phyloP scores from a whole-genome alignment of 2,888 invertebrate genomes.

The Diabrotica balteata region DNA sequence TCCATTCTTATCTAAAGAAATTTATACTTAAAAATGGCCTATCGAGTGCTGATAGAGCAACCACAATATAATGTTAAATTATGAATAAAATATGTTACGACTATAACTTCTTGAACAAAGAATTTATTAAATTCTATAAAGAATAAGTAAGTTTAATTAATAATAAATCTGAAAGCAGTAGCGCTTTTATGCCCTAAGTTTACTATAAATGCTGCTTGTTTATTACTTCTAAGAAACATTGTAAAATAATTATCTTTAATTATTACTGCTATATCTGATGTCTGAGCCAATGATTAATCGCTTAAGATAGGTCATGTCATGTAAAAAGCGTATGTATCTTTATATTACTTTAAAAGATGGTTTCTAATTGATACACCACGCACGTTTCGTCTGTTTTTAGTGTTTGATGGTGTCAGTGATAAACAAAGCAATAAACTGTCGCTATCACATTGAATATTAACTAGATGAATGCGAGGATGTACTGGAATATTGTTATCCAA shows the following conservation, averaged over 20 bases:
- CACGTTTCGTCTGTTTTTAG: conserved; percentile 18
- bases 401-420: conserved; percentile 13
- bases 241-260: not conserved
- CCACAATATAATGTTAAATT: too few species aligned
- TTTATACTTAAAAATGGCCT: too few species aligned
- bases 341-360: conserved; percentile 3
- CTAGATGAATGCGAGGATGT: not conserved
- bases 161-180: too few species aligned
- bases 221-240: not conserved
- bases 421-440: conserved; percentile 18
- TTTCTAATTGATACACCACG: conserved; percentile 19
- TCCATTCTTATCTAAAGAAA: too few species aligned
- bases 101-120: too few species aligned
- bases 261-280: not conserved
- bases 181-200: too few species aligned
- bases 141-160: too few species aligned
- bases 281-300: not conserved
- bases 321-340: conserved; percentile 1
- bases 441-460: conserved; percentile 13
- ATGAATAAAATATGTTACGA: too few species aligned
- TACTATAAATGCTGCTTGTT: too few species aligned
- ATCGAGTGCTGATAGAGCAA: too few species aligned
- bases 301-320: conserved; percentile 1
- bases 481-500: too few species aligned
- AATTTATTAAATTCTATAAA: too few species aligned